phyloP scores from a whole-genome alignment of 2,888 invertebrate species.

The Euclidia mi region DNA sequence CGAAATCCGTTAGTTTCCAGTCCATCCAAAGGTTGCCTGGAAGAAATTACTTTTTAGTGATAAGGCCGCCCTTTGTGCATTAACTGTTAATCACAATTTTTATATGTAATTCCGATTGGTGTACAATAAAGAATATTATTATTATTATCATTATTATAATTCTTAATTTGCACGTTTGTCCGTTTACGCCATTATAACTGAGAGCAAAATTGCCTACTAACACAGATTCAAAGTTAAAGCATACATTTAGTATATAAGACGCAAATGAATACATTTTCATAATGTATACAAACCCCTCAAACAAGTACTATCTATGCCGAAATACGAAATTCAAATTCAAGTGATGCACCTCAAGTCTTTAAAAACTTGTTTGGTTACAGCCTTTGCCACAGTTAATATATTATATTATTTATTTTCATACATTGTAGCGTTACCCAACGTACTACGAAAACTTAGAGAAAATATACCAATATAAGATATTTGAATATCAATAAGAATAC shows the following conservation, averaged over 20 bases:
- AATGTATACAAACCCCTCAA: slow-evolving; percentile 24
- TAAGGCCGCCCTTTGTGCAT: too few relatives aligned
- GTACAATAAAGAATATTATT: too few relatives aligned
- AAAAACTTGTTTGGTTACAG: slow-evolving; percentile 75
- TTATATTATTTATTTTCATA: slow-evolving; percentile 52
- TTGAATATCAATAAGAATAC: slow-evolving; percentile 20
- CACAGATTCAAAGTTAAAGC: slow-evolving; percentile 9
- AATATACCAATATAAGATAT: too few relatives aligned
- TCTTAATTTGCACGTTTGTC: background rate
- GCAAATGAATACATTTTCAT: slow-evolving; percentile 29
- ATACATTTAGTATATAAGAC: slow-evolving; percentile 19
- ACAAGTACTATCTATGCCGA: slow-evolving; percentile 61
- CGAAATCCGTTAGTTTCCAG: too few relatives aligned
- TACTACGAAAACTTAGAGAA: slow-evolving; percentile 24
- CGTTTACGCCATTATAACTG: background rate
- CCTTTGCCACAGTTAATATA: slow-evolving; percentile 54
- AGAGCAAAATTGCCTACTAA: background rate
- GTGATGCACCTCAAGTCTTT: slow-evolving; percentile 75
- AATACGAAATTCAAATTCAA: slow-evolving; percentile 73
- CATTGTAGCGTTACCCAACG: slow-evolving; percentile 25
- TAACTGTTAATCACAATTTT: too few relatives aligned
- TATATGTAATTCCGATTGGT: too few relatives aligned
- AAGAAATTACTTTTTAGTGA: too few relatives aligned
- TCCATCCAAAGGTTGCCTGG: too few relatives aligned
- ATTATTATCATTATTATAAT: too few relatives aligned